Evolutionary conservation across 2,113 vertebrate genomes (phyloP).

Genomic region (Motacilla tschutschensis): DNA sequence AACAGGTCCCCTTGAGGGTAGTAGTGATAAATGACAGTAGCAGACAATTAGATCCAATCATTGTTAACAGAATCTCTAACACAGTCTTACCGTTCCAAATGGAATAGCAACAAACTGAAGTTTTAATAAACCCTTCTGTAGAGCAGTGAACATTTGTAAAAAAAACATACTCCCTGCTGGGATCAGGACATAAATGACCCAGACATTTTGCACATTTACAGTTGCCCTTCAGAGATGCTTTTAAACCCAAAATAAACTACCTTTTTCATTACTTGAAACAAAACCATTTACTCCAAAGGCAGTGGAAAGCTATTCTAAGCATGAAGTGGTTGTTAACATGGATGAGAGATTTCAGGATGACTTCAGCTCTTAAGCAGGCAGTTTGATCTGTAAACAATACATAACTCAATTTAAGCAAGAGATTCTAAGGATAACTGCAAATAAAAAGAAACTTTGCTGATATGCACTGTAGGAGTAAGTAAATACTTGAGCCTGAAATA

Average conservation of each 20-base stretch:
- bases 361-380: neutral
- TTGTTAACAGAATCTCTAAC: neutral
- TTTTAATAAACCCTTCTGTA: neutral
- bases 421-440: neutral
- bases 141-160: neutral
- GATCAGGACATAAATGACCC: neutral
- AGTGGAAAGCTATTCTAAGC: neutral
- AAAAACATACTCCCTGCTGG: neutral
- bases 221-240: neutral
- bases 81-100: neutral
- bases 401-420: neutral
- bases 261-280: neutral
- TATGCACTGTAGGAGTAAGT: neutral
- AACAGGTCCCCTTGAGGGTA: neutral
- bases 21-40: neutral
- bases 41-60: neutral
- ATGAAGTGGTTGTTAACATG: neutral
- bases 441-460: neutral
- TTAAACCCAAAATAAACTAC: neutral
- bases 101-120: neutral
- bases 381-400: neutral
- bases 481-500: neutral
- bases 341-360: neutral
- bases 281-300: neutral
- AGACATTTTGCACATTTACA: neutral